Evolutionary conservation across 2,113 vertebrate genomes (phyloP).

Genomic region (Phaethon lepturus): DNA sequence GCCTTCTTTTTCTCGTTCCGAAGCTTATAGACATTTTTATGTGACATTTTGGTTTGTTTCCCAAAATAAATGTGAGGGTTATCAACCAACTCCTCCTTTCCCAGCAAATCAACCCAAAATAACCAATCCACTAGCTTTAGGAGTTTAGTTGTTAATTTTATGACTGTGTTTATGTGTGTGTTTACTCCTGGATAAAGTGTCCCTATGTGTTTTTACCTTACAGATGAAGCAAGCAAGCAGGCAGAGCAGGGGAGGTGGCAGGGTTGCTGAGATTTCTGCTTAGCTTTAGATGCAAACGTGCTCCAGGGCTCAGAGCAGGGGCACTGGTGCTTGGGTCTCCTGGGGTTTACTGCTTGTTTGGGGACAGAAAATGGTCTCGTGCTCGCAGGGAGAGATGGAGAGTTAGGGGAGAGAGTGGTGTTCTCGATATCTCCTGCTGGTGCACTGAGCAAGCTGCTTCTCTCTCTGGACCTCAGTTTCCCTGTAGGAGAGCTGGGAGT

Average conservation of each 20-base stretch:
- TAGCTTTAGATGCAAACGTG: not conserved
- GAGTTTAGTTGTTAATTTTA: not conserved
- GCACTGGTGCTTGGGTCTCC: not conserved
- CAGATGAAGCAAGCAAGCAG: not conserved
- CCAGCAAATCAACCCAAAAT: not conserved
- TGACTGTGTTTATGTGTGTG: not conserved
- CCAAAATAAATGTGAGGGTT: not conserved
- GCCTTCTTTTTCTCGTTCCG: not conserved
- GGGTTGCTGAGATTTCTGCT: not conserved
- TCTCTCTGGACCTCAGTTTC: not conserved
- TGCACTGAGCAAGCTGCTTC: not conserved
- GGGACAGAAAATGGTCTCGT: not conserved
- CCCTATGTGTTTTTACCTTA: not conserved
- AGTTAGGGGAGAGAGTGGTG: not conserved
- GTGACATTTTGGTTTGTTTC: not conserved
- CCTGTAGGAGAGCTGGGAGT: not conserved
- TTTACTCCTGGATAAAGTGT: not conserved
- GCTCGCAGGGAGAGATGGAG: not conserved
- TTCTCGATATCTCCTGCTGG: not conserved
- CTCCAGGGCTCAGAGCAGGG: not conserved
- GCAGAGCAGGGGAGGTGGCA: not conserved
- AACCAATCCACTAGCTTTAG: not conserved
- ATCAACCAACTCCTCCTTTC: not conserved
- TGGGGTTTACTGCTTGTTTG: accelerated
- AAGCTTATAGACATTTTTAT: not conserved